Conservation (phyloP, 2,888 invertebrate genomes). For the Alentia gelatinosa region DNA sequence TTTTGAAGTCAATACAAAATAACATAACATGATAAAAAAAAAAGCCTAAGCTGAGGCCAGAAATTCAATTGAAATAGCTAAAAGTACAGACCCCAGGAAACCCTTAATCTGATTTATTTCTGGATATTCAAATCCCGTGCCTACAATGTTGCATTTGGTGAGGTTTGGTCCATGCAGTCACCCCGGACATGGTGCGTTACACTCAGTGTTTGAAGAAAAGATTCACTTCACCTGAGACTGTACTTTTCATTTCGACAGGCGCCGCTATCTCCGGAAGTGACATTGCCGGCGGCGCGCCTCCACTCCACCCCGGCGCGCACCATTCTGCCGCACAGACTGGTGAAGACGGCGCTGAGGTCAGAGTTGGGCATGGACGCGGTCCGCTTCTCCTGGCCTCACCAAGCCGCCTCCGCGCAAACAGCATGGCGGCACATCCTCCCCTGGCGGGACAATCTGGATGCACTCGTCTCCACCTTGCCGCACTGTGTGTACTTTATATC, state of each 20-base stretch:
- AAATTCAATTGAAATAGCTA: too few relatives aligned
- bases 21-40: too few relatives aligned
- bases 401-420: background rate
- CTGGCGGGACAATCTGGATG: background rate
- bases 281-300: background rate
- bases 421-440: background rate
- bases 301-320: background rate
- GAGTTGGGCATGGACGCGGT: background rate
- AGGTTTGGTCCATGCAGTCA: too few relatives aligned
- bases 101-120: too few relatives aligned
- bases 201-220: too few relatives aligned
- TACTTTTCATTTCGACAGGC: constrained; percentile 3
- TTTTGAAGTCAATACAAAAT: too few relatives aligned
- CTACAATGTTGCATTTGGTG: too few relatives aligned
- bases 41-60: too few relatives aligned
- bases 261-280: background rate
- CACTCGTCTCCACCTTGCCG: background rate
- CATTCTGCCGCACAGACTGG: background rate
- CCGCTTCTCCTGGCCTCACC: constrained; percentile 6
- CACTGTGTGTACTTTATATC: constrained; percentile 12
- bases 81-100: too few relatives aligned
- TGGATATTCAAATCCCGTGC: too few relatives aligned
- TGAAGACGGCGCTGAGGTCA: background rate
- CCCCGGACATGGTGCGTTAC: too few relatives aligned
- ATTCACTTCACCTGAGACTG: background rate